A percentile compares a stretch with the other conserved stretches of the same genome.
These are phyloP conservation scores for Tetrapedia diversipes DNA, from an alignment of 2,888 invertebrate species.

Conservation along the genomic window DNA sequence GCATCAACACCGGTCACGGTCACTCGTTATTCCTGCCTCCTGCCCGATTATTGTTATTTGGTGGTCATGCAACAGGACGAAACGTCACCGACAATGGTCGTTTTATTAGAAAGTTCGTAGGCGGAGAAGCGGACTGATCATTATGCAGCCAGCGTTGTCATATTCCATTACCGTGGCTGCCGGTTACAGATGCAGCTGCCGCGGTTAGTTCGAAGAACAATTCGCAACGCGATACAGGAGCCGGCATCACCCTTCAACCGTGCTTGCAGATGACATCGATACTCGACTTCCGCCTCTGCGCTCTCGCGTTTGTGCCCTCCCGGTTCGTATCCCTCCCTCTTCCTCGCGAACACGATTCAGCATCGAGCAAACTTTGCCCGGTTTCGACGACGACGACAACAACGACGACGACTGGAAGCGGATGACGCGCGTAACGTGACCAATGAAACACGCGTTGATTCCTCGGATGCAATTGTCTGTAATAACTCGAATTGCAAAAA, in stretches of 20 bases:
- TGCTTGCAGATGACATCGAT: constrained; percentile 79
- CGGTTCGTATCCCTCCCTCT: no score
- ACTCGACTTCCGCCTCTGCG: constrained; percentile 67
- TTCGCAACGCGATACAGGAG: constrained; percentile 74
- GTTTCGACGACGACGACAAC: constrained; percentile 12
- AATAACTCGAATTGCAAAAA: not conserved
- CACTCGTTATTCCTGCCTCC: constrained; percentile 10
- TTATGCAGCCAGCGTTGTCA: constrained; percentile 79
- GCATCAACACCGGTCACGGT: constrained; percentile 1
- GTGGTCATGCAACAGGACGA: constrained; percentile 22
- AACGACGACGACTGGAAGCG: constrained; percentile 6
- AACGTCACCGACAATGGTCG: constrained; percentile 72
- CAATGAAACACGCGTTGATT: constrained; percentile 18
- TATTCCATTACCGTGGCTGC: constrained; percentile 80
- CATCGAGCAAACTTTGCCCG: constrained; percentile 53
- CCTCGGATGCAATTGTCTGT: not conserved
- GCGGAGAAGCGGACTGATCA: constrained; percentile 75
- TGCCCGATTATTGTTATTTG: constrained; percentile 5
- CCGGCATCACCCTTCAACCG: constrained; percentile 71
- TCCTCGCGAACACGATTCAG: constrained; percentile 50
- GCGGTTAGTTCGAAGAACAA: constrained; percentile 76
- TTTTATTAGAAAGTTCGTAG: constrained; percentile 77
- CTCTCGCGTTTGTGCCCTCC: constrained; percentile 43
- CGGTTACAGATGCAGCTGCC: constrained; percentile 76
- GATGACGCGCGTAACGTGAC: constrained; percentile 29